Evolutionary conservation across 2,113 vertebrate species (phyloP), one percentile per base, ranked within the genome.

Genomic region (Eptesicus fuscus): DNA sequence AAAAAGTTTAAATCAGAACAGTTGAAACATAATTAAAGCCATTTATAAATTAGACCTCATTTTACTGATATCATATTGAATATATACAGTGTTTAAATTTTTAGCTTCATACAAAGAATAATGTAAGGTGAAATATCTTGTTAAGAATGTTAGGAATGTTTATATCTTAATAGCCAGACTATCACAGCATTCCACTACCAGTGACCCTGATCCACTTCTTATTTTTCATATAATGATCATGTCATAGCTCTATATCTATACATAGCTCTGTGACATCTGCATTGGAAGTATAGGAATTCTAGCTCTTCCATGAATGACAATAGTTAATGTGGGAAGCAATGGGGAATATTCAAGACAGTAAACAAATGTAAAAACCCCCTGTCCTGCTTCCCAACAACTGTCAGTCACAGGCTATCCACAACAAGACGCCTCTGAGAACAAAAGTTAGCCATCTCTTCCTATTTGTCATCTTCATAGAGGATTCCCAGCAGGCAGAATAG

Each of bases 341-440:
- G 97, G 98, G 94, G 98, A 98, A 98, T 93, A 96, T 97, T 97
- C 95, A 98, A 98, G 95, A 97, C 97, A 97, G 97, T 96, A 98
- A 98, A 98, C 98, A 99, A 98, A 99, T 99, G 99, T 98, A 97
- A 99, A 99, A 98, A 98, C 99, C 98, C 99, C 97, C 98, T 97
- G 98, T 98, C 98, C 98, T 97, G 98, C 97, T 98, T 97, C 98
- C 98, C 94, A 98, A 96, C 97, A 98, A 98, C 98, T 99, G 98
- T 98, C 98, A 98, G 94, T 99, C 98, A 98, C 97, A 83, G 37
- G 4, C 95, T 59, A 97, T 95, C 95, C 97, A 98, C 98, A 98
- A 98, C 97, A 98, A 96, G 98, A 96, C 94, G 98, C 95, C 97
- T 90, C 96, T 94, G 94, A 98, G 97, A 97, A 96, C 90, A 67